phyloP scores from a whole-genome alignment of 1,140 invertebrate genomes.

The silkworm (Bombyx mori) region DNA sequence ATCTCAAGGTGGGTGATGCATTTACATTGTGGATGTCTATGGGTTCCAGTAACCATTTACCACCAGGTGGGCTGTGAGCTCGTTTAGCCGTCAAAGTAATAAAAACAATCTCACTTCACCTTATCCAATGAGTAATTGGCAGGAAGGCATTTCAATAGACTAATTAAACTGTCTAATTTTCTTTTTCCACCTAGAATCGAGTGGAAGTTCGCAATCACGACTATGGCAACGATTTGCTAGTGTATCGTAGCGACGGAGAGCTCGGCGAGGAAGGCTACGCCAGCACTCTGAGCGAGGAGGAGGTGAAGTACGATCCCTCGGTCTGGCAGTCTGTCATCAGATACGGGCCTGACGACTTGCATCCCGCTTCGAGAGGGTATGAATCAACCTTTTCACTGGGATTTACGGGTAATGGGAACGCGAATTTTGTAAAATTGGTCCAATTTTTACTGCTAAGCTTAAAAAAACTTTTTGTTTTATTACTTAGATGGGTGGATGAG shows the following conservation, averaged over 20 bases:
- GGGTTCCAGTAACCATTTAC: too few species aligned
- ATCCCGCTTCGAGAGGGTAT: conserved; percentile 72
- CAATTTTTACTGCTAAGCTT: too few species aligned
- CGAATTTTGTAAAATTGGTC: too few species aligned
- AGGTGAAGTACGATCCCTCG: conserved; percentile 72
- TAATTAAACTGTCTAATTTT: too few species aligned
- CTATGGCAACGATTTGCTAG: conserved; percentile 73
- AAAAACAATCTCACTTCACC: too few species aligned
- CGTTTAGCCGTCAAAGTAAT: too few species aligned
- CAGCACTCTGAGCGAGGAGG: conserved; percentile 76
- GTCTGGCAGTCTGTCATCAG: conserved; percentile 78
- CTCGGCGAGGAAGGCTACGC: conserved; percentile 77
- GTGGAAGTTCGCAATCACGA: conserved; percentile 67
- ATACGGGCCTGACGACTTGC: conserved; percentile 61
- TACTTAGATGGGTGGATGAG: not conserved
- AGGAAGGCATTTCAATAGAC: too few species aligned
- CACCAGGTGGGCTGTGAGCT: too few species aligned
- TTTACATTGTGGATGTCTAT: too few species aligned
- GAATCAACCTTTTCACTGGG: conserved; percentile 2
- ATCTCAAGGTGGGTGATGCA: too few species aligned
- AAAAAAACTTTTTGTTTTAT: not conserved
- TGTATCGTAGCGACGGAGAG: conserved; percentile 70
- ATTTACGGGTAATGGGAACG: too few species aligned
- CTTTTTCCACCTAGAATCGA: conserved; percentile 23
- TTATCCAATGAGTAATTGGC: too few species aligned